phyloP scores from a whole-genome alignment of 1,140 invertebrate genomes.

The Bombus confusus region DNA sequence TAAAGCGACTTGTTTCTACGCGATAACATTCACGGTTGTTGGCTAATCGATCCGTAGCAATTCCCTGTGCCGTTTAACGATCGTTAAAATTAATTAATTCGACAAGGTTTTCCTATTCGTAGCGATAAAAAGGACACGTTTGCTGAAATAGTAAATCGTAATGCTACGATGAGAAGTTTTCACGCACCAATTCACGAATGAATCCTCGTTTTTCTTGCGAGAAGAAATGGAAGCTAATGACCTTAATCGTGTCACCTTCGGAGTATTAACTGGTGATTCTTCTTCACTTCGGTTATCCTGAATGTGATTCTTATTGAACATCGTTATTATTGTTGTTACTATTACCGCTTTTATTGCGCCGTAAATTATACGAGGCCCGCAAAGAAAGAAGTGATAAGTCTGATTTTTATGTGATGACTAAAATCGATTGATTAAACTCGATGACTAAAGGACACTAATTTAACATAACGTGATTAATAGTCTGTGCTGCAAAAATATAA shows the following conservation, averaged over 20 bases:
- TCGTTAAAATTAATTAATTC: slow-evolving; percentile 37
- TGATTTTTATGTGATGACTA: too few relatives aligned
- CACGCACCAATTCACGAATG: too few relatives aligned
- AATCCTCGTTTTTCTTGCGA: too few relatives aligned
- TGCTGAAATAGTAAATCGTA: background rate
- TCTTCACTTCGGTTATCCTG: background rate
- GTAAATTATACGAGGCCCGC: too few relatives aligned
- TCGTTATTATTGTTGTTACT: too few relatives aligned
- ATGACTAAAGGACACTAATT: too few relatives aligned
- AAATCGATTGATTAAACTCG: too few relatives aligned
- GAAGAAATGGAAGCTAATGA: background rate
- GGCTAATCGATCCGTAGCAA: background rate
- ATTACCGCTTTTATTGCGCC: too few relatives aligned
- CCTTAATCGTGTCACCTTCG: background rate
- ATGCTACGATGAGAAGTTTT: background rate
- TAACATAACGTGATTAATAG: too few relatives aligned
- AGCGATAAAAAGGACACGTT: background rate
- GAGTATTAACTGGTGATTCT: slow-evolving; percentile 13
- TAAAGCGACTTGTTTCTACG: background rate
- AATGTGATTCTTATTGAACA: background rate
- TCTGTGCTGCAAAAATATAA: too few relatives aligned
- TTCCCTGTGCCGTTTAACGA: background rate
- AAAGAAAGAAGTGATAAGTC: too few relatives aligned
- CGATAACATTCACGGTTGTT: background rate
- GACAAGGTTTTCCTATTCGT: too few relatives aligned